Conservation (phyloP, 2,888 invertebrate genomes). For the Galerucella calmariensis region DNA sequence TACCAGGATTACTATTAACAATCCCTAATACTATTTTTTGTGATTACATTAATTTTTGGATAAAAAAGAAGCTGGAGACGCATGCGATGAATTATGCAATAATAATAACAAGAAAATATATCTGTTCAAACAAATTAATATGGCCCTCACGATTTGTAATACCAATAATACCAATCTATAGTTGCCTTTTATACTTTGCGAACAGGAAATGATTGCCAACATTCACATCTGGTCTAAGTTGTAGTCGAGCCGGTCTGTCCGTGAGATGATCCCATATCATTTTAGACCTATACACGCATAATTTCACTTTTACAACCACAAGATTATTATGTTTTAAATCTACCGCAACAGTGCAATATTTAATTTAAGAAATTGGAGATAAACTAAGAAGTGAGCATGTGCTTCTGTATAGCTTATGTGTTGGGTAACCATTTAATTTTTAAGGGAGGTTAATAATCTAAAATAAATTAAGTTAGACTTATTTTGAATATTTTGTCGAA, state of each 20-base stretch:
- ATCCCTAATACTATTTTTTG: too few species aligned
- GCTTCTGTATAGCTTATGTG: background rate
- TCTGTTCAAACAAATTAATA: conserved; percentile 1
- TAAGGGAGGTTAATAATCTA: too few species aligned
- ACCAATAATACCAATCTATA: conserved; percentile 9
- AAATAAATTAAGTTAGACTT: too few species aligned
- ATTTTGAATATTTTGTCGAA: too few species aligned
- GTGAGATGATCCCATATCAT: conserved; percentile 5
- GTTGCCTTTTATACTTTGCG: conserved; percentile 9
- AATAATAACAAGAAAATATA: background rate
- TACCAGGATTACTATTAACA: background rate
- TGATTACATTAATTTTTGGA: too few species aligned
- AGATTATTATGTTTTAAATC: background rate
- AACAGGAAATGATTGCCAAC: conserved; percentile 16
- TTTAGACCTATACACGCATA: conserved; percentile 1
- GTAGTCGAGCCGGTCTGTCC: background rate
- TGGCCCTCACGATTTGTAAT: conserved; percentile 1
- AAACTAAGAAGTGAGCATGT: background rate
- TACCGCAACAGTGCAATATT: background rate
- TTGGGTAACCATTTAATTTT: too few species aligned
- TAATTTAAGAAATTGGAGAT: conserved; percentile 1
- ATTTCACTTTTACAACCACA: conserved; percentile 5
- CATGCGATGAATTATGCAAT: too few species aligned
- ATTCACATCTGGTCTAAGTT: conserved; percentile 14
- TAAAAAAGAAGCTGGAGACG: too few species aligned